Base-by-base conservation (phyloP, 2,888 invertebrate genomes). In the Liopterus haemorrhoidalis region DNA sequence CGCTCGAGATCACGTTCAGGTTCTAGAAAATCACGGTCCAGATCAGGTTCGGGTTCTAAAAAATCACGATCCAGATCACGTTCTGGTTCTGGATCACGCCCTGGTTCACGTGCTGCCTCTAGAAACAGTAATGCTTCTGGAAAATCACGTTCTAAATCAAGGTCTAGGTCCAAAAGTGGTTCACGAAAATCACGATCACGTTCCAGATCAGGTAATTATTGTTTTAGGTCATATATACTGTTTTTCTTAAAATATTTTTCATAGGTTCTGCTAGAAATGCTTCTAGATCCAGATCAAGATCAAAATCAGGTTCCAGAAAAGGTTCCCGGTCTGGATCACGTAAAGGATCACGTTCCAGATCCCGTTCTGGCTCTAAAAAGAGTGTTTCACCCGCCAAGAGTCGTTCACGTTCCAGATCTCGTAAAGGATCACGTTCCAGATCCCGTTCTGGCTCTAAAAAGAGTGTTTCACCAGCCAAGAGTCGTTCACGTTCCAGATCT, bases 121-220 rank as follows among this genome's bases (percentile, higher is more conserved):
- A 44, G 33, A 37, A 44, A 44, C 18, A 16, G 43, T 22, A 15
- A 15, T 18, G 21, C 36, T 5, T 24, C 36, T 8, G 5, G 38
- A 24, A 16, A 49, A 41, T 6, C 37, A 38, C 18, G 11, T 19
- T 42, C 48, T 3, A 33, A 37, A 30, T 50, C 50, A 11, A 39
- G 41, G 6, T 49, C 50, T 1, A 40, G 40, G 28, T 49, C 49
- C 61, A n/a, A n/a, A n/a, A n/a, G 48, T 66, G 69, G 65, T 35
- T 67, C 65, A 27, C 62, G 63, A 22, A 65, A 63, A 3, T 60
- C 63, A 24, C 59, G 65, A 11, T 66, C 65, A 6, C 67, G 58
- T 14, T 58, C 60, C n/a, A 54, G 57, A 14, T 59, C 58, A 20
- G 33, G 39, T 8, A 48, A 48, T n/a, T 30, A 30, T 22, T 36